These are phyloP conservation scores for Coregonus suidteri DNA, from an alignment of 2,797 vertebrate species.

Conservation along the genomic window DNA sequence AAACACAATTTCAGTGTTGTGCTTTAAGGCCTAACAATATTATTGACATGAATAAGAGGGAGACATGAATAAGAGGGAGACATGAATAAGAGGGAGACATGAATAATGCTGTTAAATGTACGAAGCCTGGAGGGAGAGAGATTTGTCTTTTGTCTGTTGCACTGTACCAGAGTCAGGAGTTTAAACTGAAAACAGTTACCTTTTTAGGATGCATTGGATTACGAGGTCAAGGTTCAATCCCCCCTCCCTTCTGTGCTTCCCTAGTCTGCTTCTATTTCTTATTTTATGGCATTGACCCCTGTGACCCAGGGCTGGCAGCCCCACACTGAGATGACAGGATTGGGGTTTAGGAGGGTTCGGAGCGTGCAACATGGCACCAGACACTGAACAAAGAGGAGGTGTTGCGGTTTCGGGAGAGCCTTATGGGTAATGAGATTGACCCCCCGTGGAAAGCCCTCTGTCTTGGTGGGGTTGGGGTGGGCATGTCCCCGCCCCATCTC, in stretches of 20 bases:
- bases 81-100: neutral
- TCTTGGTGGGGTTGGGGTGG: neutral
- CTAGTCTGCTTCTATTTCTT: neutral
- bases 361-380: neutral
- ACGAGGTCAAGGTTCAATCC: neutral
- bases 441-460: neutral
- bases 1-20: neutral
- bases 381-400: neutral
- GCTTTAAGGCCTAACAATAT: neutral
- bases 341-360: neutral
- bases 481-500: neutral
- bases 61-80: neutral
- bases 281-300: too few species aligned
- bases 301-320: neutral
- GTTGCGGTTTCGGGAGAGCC: neutral
- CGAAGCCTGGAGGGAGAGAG: neutral
- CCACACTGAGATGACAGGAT: neutral
- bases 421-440: neutral
- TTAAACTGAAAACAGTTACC: slow-evolving; percentile 3
- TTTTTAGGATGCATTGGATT: slow-evolving; percentile 1
- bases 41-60: neutral
- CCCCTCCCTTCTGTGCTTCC: neutral
- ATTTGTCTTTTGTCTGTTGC: neutral
- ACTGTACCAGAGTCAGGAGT: slow-evolving; percentile 2
- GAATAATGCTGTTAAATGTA: neutral